phyloP scores from a whole-genome alignment of 1,140 invertebrate genomes.

The Ptiloglossa arizonensis region DNA sequence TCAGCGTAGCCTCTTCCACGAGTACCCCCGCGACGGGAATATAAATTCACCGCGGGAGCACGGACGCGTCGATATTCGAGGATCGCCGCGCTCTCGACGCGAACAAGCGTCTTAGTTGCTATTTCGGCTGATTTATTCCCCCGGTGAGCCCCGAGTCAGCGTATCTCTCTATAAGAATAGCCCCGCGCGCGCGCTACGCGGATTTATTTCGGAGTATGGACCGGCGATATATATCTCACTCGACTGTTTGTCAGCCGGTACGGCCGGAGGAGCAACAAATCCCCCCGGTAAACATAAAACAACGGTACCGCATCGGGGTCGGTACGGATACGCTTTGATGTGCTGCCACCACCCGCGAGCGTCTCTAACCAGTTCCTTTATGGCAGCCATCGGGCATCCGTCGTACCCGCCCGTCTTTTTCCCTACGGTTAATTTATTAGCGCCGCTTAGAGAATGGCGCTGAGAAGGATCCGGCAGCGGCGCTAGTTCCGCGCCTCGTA shows the following conservation, averaged over 20 bases:
- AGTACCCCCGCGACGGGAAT: not conserved
- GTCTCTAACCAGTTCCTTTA: constrained; percentile 56
- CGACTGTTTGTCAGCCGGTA: constrained; percentile 40
- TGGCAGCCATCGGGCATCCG: constrained; percentile 79
- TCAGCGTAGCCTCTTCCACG: no score
- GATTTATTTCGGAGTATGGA: constrained; percentile 48
- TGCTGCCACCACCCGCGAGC: constrained; percentile 57
- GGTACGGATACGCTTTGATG: constrained; percentile 63
- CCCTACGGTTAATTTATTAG: constrained; percentile 80
- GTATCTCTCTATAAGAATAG: constrained; percentile 3
- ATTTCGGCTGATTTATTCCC: not conserved
- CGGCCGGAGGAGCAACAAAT: constrained; percentile 50
- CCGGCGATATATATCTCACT: constrained; percentile 8
- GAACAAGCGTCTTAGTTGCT: not conserved
- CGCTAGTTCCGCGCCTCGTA: constrained; percentile 21
- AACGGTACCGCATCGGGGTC: constrained; percentile 36
- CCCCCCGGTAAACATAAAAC: constrained; percentile 63
- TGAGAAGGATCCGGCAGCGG: constrained; percentile 41
- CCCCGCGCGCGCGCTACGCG: not conserved
- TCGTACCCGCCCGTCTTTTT: constrained; percentile 78
- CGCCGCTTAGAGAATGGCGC: constrained; percentile 65
- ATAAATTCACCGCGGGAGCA: no score
- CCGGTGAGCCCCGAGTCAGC: not conserved
- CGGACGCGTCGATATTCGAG: not conserved
- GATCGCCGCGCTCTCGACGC: not conserved